Evolutionary conservation across 2,113 vertebrate genomes (phyloP).

Genomic region (Dromiciops gliroides): DNA sequence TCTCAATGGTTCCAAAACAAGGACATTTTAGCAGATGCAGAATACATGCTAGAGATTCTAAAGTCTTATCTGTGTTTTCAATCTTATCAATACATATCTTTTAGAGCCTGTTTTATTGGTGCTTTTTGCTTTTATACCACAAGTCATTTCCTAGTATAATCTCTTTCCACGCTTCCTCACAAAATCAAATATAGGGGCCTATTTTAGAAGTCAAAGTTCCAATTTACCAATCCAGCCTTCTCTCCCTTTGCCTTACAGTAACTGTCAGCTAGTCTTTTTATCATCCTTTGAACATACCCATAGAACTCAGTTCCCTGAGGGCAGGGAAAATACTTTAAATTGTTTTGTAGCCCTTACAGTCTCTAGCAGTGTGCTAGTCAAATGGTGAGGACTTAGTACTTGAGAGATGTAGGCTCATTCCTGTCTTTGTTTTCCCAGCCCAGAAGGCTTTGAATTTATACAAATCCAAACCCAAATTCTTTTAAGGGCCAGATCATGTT

Average conservation of each 20-base stretch:
- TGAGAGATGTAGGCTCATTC: not conserved
- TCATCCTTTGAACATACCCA: not conserved
- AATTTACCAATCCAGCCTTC: not conserved
- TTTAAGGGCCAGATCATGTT: not conserved
- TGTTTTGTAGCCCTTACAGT: not conserved
- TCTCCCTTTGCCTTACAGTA: not conserved
- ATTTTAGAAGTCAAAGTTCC: not conserved
- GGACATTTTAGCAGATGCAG: not conserved
- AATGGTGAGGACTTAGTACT: not conserved
- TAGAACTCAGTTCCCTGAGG: not conserved
- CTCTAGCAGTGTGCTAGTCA: not conserved
- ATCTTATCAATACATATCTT: not conserved
- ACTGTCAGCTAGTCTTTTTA: conserved; percentile 15
- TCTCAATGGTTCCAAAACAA: conserved; percentile 36
- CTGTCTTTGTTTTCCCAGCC: not conserved
- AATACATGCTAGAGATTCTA: conserved; percentile 2
- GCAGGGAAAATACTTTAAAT: not conserved
- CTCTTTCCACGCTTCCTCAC: not conserved
- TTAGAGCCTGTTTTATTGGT: conserved; percentile 11
- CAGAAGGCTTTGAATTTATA: not conserved
- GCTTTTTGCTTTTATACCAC: not conserved
- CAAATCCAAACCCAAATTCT: not conserved
- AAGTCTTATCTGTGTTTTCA: not conserved
- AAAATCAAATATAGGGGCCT: not conserved
- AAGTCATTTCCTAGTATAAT: not conserved